Conservation (phyloP, 1,140 invertebrate genomes). For the Drosophila cardini region DNA sequence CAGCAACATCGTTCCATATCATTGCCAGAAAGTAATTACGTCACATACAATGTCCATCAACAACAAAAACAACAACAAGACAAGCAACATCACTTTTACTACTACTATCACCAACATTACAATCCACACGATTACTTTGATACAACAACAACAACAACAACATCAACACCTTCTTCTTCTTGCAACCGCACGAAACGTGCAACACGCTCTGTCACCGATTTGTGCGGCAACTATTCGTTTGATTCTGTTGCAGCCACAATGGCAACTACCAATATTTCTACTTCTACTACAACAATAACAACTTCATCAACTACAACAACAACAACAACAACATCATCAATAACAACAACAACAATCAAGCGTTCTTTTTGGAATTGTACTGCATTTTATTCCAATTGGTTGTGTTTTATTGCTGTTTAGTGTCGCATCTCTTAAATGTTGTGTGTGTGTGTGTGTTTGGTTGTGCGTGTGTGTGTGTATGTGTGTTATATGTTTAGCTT, state of each 20-base stretch:
- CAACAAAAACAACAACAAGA: conserved; percentile 28
- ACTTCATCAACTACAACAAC: conserved; percentile 25
- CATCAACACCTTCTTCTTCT: conserved; percentile 5
- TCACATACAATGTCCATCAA: conserved; percentile 53
- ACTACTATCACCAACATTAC: conserved; percentile 32
- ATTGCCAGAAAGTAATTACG: conserved; percentile 91
- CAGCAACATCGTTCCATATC: conserved; percentile 89
- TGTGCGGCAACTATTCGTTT: conserved; percentile 52
- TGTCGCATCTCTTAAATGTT: conserved; percentile 53
- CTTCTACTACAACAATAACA: conserved; percentile 20
- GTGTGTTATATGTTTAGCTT: conserved; percentile 35
- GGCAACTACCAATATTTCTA: conserved; percentile 13
- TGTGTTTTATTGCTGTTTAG: conserved; percentile 61
- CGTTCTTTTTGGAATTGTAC: conserved; percentile 70
- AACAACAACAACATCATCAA: conserved; percentile 24
- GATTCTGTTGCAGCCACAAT: conserved; percentile 31
- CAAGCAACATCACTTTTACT: conserved; percentile 30
- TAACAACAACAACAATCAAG: conserved; percentile 42
- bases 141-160: conserved; percentile 13
- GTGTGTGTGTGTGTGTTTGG: conserved; percentile 20
- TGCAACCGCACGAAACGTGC: conserved; percentile 14
- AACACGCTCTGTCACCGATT: conserved; percentile 50
- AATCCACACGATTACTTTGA: conserved; percentile 21
- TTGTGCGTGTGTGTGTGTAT: conserved; percentile 26
- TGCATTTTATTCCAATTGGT: conserved; percentile 70